Evolutionary conservation across 2,888 invertebrate species (phyloP).

Genomic region (Notodonta dromedarius): DNA sequence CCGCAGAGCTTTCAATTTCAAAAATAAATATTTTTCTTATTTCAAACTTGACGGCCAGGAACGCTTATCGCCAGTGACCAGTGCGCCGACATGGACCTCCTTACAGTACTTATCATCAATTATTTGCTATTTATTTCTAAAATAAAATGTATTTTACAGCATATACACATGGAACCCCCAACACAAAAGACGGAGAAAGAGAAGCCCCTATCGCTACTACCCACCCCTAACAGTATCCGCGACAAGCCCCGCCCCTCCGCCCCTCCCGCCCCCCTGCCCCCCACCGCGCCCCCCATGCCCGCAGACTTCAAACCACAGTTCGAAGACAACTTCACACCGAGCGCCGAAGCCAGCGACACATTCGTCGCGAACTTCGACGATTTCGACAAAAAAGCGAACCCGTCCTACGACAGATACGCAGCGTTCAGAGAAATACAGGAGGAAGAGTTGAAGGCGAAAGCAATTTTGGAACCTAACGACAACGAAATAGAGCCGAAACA

Average conservation of each 20-base stretch:
- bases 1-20: no score
- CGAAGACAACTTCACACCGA: slow-evolving; percentile 86
- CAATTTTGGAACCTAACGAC: slow-evolving; percentile 64
- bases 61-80: no score
- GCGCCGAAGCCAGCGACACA: slow-evolving; percentile 65
- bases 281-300: slow-evolving; percentile 38
- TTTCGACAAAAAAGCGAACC: slow-evolving; percentile 81
- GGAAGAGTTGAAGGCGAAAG: slow-evolving; percentile 85
- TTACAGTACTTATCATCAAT: no score
- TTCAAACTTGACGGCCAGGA: no score
- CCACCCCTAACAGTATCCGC: slow-evolving; percentile 24
- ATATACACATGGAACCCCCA: slow-evolving; percentile 67
- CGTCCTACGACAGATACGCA: slow-evolving; percentile 92
- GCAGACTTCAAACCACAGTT: slow-evolving; percentile 82
- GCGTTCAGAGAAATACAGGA: slow-evolving; percentile 94
- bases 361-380: slow-evolving; percentile 89
- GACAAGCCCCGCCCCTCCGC: slow-evolving; percentile 24
- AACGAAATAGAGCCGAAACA: slow-evolving; percentile 58
- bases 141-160: slow-evolving; percentile 47
- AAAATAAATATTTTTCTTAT: no score
- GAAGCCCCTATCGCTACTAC: slow-evolving; percentile 39
- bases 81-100: no score
- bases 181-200: slow-evolving; percentile 53
- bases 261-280: slow-evolving; percentile 32
- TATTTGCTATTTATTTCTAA: no score